Base-by-base conservation (phyloP, 2,113 vertebrate species). In the Bos indicus region DNA sequence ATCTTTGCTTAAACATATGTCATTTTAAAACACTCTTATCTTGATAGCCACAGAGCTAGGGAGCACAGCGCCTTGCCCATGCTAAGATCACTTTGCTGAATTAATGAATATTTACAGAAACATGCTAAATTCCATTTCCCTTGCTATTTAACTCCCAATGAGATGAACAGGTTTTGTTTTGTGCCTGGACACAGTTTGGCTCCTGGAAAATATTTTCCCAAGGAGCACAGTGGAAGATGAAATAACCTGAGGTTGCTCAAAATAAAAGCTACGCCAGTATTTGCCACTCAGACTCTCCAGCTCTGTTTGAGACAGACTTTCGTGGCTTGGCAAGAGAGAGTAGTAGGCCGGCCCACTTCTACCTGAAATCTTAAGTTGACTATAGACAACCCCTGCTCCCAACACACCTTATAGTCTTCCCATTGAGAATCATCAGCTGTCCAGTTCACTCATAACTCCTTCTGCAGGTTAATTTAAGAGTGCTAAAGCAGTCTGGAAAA, bases 151-250 rank as follows among this genome's bases (percentile, higher is more conserved):
- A 77, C 74, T 60, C 57, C 91, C 74, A 28, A 15, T 0, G 12
- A 56, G 59, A 85, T 15, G 43, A 80, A 40, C 21, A 52, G 90
- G 74, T 91, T 96, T 96, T 94, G 80, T 90, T 94, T 96, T 90
- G 64, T 7, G 14, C 78, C 95, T 78, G 21, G 56, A 95, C 88
- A 78, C 36, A 80, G 88, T 67, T 48, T 1, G 2, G 48, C 80
- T 96, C 46, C 64, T 90, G 88, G 83, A 92, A 54, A 67, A 71
- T 86, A 46, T 87, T 97, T 98, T 90, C 90, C 62, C 46, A 71
- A 60, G 91, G 78, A 96, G 43, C 85, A 7, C 12, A 26, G n/a
- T 14, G 80, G 64, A 43, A 96, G 93, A 64, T 4, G 54, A 88
- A 95, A 43, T 51, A 28, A 48, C 33, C 60, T 57, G 86, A 77